Conservation (phyloP, 2,888 invertebrate genomes). For the Herminia tarsipennalis region DNA sequence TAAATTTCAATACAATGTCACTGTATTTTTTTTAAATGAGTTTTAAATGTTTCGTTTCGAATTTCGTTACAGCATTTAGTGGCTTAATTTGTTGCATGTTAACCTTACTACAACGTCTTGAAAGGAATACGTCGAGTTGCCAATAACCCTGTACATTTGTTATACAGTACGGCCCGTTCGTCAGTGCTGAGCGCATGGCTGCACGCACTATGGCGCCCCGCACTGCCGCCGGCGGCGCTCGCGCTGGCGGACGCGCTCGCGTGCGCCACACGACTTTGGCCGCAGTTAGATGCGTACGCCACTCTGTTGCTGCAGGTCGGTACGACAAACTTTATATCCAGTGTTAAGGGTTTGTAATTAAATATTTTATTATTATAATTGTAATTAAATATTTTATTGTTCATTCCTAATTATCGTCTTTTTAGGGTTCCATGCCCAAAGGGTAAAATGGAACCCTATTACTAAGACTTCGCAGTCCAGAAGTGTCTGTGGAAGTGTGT, state of each 20-base stretch:
- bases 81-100: background rate
- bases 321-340: too few relatives aligned
- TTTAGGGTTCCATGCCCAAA: too few relatives aligned
- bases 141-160: background rate
- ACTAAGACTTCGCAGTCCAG: too few relatives aligned
- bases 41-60: too few relatives aligned
- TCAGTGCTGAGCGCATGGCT: slow-evolving; percentile 60
- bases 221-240: slow-evolving; percentile 42
- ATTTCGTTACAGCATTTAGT: background rate
- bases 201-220: slow-evolving; percentile 57
- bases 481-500: too few relatives aligned
- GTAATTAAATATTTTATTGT: too few relatives aligned
- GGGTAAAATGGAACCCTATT: too few relatives aligned
- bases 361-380: too few relatives aligned
- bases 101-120: background rate
- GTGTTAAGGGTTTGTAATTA: too few relatives aligned
- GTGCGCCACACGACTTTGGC: slow-evolving; percentile 34
- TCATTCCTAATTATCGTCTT: too few relatives aligned
- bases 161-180: slow-evolving; percentile 1
- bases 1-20: too few relatives aligned
- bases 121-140: background rate
- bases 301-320: slow-evolving; percentile 49
- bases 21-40: too few relatives aligned
- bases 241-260: slow-evolving; percentile 46
- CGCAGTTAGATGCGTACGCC: slow-evolving; percentile 40